A percentile compares a stretch with the other conserved stretches of the same genome.
Evolutionary conservation across 2,113 vertebrate genomes (phyloP).

Genomic region (Ginglymostoma cirratum): DNA sequence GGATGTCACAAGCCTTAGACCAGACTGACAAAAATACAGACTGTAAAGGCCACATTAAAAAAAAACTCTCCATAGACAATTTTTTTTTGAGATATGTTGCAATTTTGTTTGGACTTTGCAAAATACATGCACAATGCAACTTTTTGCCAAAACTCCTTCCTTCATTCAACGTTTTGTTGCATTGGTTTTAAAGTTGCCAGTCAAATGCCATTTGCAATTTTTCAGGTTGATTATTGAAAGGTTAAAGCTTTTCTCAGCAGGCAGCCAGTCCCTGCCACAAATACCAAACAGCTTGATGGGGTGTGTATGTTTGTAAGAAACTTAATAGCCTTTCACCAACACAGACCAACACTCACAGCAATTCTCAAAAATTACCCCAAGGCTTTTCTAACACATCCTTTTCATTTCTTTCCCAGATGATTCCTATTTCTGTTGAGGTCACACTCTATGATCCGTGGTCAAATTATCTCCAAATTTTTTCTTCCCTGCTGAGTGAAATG

Average conservation of each 20-base stretch:
- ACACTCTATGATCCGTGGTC: not conserved
- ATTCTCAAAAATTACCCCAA: not conserved
- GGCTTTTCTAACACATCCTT: not conserved
- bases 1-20: not conserved
- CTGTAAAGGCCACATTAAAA: not conserved
- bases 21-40: not conserved
- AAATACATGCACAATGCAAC: not conserved
- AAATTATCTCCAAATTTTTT: not conserved
- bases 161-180: not conserved
- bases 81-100: too few species aligned
- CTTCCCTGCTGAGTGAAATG: not conserved
- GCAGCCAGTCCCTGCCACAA: not conserved
- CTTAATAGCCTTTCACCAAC: not conserved
- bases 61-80: not conserved
- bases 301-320: not conserved
- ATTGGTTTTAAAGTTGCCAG: not conserved
- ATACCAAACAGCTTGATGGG: slow-evolving; percentile 10
- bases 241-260: not conserved
- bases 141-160: not conserved
- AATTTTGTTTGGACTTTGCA: not conserved
- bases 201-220: not conserved
- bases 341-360: not conserved
- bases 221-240: slow-evolving; percentile 21
- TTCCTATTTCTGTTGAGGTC: not conserved
- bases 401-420: not conserved